Evolutionary conservation across 2,113 vertebrate genomes (phyloP), one percentile per base, ranked within the genome.

Genomic region (Anolis sagrei): DNA sequence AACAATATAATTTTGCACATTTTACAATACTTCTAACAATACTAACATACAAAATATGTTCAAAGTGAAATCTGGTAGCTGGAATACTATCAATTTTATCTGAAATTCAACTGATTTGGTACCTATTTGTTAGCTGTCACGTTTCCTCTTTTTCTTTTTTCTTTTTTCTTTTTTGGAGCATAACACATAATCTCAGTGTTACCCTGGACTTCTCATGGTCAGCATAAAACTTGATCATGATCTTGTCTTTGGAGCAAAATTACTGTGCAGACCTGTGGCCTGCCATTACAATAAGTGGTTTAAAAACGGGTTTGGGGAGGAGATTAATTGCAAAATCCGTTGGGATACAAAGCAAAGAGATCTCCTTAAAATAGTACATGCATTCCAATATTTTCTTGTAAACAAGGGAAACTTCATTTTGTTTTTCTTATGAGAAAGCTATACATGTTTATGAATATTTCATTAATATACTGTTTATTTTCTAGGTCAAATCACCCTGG

Each of bases 321-420:
- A 49, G 14, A 39, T 58, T 2, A 70, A 48, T 23, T 74, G 5
- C 10, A 44, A 39, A 61, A 62, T 72, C 44, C 58, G 29, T 39
- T 5, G 21, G 62, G 34, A n/a, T 84, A 66, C 5, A 23, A 21
- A 34, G 36, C 1, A 58, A 13, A 79, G 62, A 32, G 18, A 29
- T 13, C 10, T 23, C 8, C 19, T 72, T 70, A 19, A 64, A 86
- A 86, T 79, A 51, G 54, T 48, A 86, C 39, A 23, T 34, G 76
- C 39, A 27, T 73, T 86, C 66, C 64, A 68, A 58, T 68, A 16
- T 69, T 29, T 78, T 39, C 7, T 29, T 73, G 77, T 66, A 86
- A 86, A 66, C 58, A 86, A 85, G n/a, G 49, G 32, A n/a, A 48
- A 66, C 25, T 81, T 75, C 14, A 66, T 66, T 75, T 81, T 66